Evolutionary conservation across 2,888 invertebrate genomes (phyloP).

Genomic region (Drosophila peninsularis): DNA sequence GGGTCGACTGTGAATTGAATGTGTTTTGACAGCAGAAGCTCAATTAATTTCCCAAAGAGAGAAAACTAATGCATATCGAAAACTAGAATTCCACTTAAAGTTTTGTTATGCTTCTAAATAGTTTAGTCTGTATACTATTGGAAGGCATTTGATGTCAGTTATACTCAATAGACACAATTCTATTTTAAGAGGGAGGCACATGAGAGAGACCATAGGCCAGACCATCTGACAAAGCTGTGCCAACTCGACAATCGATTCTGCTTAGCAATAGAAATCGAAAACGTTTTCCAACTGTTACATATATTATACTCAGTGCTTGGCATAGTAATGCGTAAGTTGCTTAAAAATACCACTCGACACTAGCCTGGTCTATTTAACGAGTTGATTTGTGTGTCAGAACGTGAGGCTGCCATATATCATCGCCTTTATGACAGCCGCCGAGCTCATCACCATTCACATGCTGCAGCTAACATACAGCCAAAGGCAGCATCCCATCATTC

Average conservation of each 20-base stretch:
- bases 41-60: background rate
- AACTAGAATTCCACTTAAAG: background rate
- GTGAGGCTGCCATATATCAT: conserved; percentile 67
- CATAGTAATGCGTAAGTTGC: background rate
- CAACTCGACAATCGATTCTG: background rate
- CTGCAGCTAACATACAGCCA: conserved; percentile 16
- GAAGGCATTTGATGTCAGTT: no score
- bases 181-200: no score
- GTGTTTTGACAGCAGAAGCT: no score
- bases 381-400: conserved; percentile 64
- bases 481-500: conserved; percentile 25
- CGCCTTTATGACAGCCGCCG: conserved; percentile 55
- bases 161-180: no score
- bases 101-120: no score
- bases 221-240: background rate
- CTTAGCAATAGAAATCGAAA: background rate
- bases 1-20: background rate
- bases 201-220: no score
- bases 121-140: no score
- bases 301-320: background rate
- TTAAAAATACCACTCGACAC: conserved; percentile 10
- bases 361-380: conserved; percentile 52
- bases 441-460: conserved; percentile 39
- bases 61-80: background rate
- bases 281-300: background rate